phyloP scores from a whole-genome alignment of 1,140 invertebrate species.

The Ctenoplectra terminalis region DNA sequence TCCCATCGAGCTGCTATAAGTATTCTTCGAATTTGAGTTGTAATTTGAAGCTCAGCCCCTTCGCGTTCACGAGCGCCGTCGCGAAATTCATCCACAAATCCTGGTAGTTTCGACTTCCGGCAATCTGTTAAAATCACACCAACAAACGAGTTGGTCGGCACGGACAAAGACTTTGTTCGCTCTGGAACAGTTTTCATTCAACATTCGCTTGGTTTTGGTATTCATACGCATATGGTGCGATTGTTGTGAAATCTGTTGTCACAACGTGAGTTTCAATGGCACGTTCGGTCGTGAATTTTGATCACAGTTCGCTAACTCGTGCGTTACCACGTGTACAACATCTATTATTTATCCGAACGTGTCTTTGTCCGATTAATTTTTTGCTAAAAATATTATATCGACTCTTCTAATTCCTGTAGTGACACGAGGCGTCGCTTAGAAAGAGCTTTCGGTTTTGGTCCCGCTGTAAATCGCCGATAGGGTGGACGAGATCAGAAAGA shows the following conservation, averaged over 20 bases:
- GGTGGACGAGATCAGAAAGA: slow-evolving; percentile 49
- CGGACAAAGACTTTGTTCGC: not conserved
- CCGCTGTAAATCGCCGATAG: slow-evolving; percentile 65
- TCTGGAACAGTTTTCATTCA: slow-evolving; percentile 29
- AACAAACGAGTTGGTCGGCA: slow-evolving; percentile 20
- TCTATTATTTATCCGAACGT: slow-evolving; percentile 5
- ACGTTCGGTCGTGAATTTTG: slow-evolving; percentile 38
- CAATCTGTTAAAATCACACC: slow-evolving; percentile 14
- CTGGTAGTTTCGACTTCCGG: slow-evolving; percentile 12
- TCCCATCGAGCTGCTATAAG: not conserved
- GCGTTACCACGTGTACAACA: not conserved
- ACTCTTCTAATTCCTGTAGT: not conserved
- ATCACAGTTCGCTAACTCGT: not conserved
- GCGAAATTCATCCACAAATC: not conserved
- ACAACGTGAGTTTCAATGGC: slow-evolving; percentile 17
- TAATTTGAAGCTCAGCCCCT: not conserved
- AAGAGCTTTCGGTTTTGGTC: slow-evolving; percentile 3
- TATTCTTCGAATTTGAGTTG: not conserved
- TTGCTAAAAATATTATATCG: too few relatives aligned
- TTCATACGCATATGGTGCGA: slow-evolving; percentile 16
- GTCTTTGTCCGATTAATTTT: slow-evolving; percentile 1
- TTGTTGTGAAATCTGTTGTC: slow-evolving; percentile 29
- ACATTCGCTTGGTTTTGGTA: not conserved
- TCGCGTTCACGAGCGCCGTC: not conserved
- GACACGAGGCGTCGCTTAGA: not conserved